Conservation (phyloP, 2,113 vertebrate genomes). For the Cottus gobio region DNA sequence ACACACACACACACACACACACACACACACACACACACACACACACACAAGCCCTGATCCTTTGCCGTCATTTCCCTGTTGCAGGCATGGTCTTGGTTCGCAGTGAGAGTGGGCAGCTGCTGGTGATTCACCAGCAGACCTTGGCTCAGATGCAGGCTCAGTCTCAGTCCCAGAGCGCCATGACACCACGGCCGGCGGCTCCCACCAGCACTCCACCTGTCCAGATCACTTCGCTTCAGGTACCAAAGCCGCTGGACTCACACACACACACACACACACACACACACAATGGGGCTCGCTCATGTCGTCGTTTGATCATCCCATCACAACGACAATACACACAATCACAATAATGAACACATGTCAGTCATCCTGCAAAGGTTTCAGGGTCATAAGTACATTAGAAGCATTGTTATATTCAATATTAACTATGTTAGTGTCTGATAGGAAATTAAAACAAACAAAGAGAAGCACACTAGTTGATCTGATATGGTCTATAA, state of each 20-base stretch:
- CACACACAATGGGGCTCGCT: background rate
- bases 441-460: background rate
- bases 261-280: background rate
- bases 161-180: constrained; percentile 91
- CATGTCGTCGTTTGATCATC: too few relatives aligned
- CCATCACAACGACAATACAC: too few relatives aligned
- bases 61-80: constrained; percentile 32
- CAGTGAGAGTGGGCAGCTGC: constrained; percentile 92
- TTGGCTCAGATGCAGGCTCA: constrained; percentile 96
- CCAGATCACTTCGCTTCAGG: constrained; percentile 93
- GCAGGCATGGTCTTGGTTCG: constrained; percentile 95
- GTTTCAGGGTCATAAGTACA: background rate
- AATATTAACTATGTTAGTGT: background rate
- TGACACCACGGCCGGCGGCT: constrained; percentile 90
- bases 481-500: background rate
- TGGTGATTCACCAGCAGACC: constrained; percentile 95
- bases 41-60: background rate
- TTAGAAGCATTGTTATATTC: background rate
- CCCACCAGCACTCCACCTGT: constrained; percentile 92
- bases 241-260: constrained; percentile 56
- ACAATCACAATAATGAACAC: background rate
- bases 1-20: too few relatives aligned
- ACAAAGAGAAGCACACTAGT: background rate
- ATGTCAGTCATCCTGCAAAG: background rate
- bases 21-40: background rate